Base-by-base conservation (phyloP, 2,888 invertebrate species). In the Euclidia mi region DNA sequence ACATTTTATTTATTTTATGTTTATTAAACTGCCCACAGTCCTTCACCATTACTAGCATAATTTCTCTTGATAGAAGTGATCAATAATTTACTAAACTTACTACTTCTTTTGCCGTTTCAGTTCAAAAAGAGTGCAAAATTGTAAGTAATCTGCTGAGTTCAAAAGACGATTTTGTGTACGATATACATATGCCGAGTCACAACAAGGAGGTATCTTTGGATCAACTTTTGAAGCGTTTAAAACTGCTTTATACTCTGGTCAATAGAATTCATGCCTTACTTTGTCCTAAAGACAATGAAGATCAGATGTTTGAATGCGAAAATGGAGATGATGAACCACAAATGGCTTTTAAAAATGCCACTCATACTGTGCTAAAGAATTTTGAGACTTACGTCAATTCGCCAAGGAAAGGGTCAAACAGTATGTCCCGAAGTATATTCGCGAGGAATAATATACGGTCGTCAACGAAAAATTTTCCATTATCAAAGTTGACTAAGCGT, bases 71-170 rank as follows among this genome's bases (percentile, higher is more conserved):
- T n/a, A n/a, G n/a, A n/a, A n/a, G n/a, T n/a, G n/a, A n/a, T n/a
- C n/a, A 11, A 32, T 32, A 32, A 32, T 10, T 11, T 12, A 35
- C 4, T 14, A 35, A 14, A 2, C 11, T 35, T 37, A 3, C 0
- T n/a, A 46, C 12, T 15, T 34, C 9, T 38, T 10, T 38, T 56
- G n/a, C n/a, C n/a, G 7, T 72, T 76, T 20, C 82, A 94, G 94
- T 85, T 14, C 85, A 86, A 81, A 77, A 73, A 17, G 94, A 94
- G 73, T 94, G 94, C 64, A 93, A 92, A 78, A 83, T 91, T 1
- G 94, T 94, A 0, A 89, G 86, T 63, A 88, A 93, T 50, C 68
- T 90, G 7, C 68, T 93, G 7, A 77, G 81, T 42, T 61, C 81
- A 0, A 57, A 71, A 1, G 65, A 67, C 0, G 88, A 90, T 59